These are phyloP conservation scores for Diorhabda elongata DNA, from an alignment of 1,140 invertebrate species.

Conservation along the genomic window DNA sequence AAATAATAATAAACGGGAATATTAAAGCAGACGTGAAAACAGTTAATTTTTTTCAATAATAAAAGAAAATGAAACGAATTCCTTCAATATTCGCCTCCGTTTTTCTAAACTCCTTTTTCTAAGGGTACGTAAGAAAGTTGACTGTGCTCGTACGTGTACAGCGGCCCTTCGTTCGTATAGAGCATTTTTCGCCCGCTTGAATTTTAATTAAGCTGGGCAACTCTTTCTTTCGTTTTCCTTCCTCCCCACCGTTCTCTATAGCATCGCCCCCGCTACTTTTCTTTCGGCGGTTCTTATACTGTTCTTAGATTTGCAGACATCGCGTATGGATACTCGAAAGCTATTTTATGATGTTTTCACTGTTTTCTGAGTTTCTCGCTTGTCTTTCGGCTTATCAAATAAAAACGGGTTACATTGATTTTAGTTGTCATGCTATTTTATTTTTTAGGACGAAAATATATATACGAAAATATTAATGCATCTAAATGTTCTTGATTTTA, in stretches of 20 bases:
- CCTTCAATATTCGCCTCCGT: not conserved
- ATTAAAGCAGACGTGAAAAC: too few species aligned
- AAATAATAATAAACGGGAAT: too few species aligned
- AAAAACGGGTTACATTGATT: too few species aligned
- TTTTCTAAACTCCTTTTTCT: slow-evolving; percentile 6
- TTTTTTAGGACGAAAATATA: too few species aligned
- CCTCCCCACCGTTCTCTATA: not conserved
- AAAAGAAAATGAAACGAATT: too few species aligned
- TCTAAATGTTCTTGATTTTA: too few species aligned
- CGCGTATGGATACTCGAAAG: not conserved
- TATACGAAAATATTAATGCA: too few species aligned
- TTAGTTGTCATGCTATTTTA: too few species aligned
- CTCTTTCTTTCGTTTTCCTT: slow-evolving; percentile 20
- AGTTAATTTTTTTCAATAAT: too few species aligned
- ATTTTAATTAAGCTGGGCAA: slow-evolving; percentile 43
- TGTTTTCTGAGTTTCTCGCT: not conserved
- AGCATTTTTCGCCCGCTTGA: slow-evolving; percentile 38
- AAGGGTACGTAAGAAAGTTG: slow-evolving; percentile 41
- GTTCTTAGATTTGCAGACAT: not conserved
- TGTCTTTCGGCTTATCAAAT: too few species aligned
- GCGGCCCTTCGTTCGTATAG: slow-evolving; percentile 39
- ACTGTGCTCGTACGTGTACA: slow-evolving; percentile 45
- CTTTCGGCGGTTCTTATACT: not conserved
- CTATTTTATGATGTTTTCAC: not conserved
- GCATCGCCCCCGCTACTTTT: not conserved